These are phyloP conservation scores for Solea senegalensis DNA, from an alignment of 2,113 vertebrate genomes.

Conservation along the genomic window DNA sequence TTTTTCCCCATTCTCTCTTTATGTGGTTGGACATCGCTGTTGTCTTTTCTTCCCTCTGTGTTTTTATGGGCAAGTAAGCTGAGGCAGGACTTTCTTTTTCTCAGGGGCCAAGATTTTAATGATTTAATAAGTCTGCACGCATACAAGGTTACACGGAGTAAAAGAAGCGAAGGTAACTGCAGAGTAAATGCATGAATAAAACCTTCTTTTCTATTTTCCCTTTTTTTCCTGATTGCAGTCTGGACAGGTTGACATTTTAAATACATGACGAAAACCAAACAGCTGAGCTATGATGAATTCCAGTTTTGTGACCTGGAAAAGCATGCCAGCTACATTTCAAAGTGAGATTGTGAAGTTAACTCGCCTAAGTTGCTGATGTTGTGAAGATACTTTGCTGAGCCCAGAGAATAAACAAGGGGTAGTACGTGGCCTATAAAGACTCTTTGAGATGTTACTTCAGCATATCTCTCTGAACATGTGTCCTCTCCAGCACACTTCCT, in stretches of 20 bases:
- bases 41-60: slow-evolving; percentile 20
- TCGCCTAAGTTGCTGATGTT: slow-evolving; percentile 52
- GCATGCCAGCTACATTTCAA: slow-evolving; percentile 24
- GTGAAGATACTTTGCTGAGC: slow-evolving; percentile 54
- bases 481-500: slow-evolving; percentile 31
- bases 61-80: slow-evolving; percentile 2
- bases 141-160: neutral
- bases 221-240: neutral
- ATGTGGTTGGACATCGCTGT: neutral
- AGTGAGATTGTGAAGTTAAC: slow-evolving; percentile 53
- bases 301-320: slow-evolving; percentile 37
- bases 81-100: slow-evolving; percentile 7
- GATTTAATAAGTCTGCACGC: slow-evolving; percentile 4
- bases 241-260: slow-evolving; percentile 7
- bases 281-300: slow-evolving; percentile 15
- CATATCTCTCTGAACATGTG: slow-evolving; percentile 11
- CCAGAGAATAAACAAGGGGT: slow-evolving; percentile 26
- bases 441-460: slow-evolving; percentile 30
- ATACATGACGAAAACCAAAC: slow-evolving; percentile 1
- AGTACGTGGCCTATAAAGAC: slow-evolving; percentile 16
- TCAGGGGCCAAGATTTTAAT: slow-evolving; percentile 8
- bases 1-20: slow-evolving; percentile 22
- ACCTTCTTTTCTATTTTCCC: too few species aligned
- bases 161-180: neutral
- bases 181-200: neutral